Conservation (phyloP, 2,113 vertebrate genomes). For the Mohoua ochrocephala region DNA sequence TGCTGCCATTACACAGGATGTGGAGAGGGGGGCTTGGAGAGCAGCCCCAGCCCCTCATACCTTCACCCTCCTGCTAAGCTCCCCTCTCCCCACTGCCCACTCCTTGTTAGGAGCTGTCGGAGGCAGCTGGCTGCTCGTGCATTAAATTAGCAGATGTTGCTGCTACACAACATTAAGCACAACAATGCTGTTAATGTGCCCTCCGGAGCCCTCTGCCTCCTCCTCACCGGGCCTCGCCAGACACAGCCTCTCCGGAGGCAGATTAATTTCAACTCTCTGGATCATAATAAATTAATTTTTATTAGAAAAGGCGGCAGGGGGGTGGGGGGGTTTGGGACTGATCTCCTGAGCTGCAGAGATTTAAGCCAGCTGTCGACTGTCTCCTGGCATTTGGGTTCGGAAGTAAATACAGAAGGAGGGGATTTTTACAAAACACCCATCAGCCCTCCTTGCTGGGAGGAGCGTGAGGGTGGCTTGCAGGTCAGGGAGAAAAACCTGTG, state of each 20-base stretch:
- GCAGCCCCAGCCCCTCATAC: not conserved
- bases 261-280: constrained; percentile 80
- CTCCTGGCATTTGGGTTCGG: constrained; percentile 59
- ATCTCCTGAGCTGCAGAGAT: constrained; percentile 72
- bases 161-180: constrained; percentile 58
- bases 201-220: constrained; percentile 37
- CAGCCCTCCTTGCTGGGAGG: not conserved
- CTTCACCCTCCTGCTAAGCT: not conserved
- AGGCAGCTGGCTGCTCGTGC: constrained; percentile 58
- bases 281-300: constrained; percentile 87
- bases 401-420: constrained; percentile 42
- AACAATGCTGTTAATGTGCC: constrained; percentile 66
- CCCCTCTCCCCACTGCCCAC: not conserved
- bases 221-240: constrained; percentile 21
- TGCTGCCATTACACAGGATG: accelerated
- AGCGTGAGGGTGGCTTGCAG: not conserved
- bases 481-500: not conserved
- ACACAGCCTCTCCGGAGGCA: constrained; percentile 62
- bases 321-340: not conserved
- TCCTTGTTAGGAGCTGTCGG: constrained; percentile 60
- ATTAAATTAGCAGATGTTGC: constrained; percentile 72
- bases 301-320: constrained; percentile 61
- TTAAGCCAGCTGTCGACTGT: constrained; percentile 61
- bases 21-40: not conserved
- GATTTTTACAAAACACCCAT: not conserved